Percentiles rank a stretch among this genome's conserved stretches.
These are phyloP conservation scores for Dromiciops gliroides DNA, from an alignment of 2,113 vertebrate species.

Conservation along the genomic window DNA sequence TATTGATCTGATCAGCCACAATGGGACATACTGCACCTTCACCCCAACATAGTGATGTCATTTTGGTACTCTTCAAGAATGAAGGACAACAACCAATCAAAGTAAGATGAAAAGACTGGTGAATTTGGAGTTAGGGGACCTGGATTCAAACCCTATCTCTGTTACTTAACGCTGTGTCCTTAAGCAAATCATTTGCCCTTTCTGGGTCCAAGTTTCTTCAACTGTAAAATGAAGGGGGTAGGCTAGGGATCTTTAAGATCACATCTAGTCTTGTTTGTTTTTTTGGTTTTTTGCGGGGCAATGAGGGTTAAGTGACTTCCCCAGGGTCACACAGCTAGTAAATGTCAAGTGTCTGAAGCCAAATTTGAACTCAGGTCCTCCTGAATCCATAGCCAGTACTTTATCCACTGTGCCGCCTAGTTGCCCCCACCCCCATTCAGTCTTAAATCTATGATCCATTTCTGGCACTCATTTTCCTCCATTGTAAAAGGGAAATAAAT, in stretches of 20 bases:
- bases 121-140: background rate
- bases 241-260: too few relatives aligned
- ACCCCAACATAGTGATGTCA: background rate
- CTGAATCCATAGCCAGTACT: too few relatives aligned
- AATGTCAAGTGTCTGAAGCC: too few relatives aligned
- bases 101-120: background rate
- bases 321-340: too few relatives aligned
- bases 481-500: background rate
- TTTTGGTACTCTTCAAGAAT: background rate
- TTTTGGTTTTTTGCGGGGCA: too few relatives aligned
- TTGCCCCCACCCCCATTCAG: too few relatives aligned
- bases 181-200: background rate
- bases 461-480: background rate
- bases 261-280: too few relatives aligned
- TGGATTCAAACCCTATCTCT: background rate
- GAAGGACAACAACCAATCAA: background rate
- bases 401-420: too few relatives aligned
- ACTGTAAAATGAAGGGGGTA: slow-evolving; percentile 17
- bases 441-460: background rate
- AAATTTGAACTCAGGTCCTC: too few relatives aligned
- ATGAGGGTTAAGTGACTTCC: too few relatives aligned
- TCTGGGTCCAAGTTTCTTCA: slow-evolving; percentile 21
- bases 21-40: background rate
- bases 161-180: background rate
- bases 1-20: background rate